Conservation (phyloP, 2,888 invertebrate genomes). For the Malthinus flaveolus region DNA sequence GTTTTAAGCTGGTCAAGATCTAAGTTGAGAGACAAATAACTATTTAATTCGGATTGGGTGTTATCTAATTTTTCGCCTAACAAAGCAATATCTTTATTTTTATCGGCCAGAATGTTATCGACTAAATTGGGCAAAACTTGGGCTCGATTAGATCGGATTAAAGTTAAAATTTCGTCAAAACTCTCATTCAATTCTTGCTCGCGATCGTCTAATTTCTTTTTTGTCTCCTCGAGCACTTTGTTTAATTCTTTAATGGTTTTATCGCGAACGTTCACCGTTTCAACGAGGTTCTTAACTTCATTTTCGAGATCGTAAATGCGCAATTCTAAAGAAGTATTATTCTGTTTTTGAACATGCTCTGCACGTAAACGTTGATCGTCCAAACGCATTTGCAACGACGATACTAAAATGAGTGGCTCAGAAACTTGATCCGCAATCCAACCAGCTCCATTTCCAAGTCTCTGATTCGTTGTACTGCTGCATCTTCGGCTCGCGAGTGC, state of each 20-base stretch:
- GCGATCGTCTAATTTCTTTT: constrained; percentile 60
- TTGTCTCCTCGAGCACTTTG: constrained; percentile 65
- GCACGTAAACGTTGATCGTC: constrained; percentile 80
- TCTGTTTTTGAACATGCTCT: constrained; percentile 71
- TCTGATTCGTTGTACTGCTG: constrained; percentile 72
- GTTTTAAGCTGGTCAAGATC: constrained; percentile 60
- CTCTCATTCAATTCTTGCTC: constrained; percentile 52
- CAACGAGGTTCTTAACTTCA: constrained; percentile 64
- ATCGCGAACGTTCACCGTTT: constrained; percentile 65
- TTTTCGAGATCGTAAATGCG: constrained; percentile 59
- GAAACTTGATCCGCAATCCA: constrained; percentile 69
- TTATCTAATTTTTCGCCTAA: constrained; percentile 61
- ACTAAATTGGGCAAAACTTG: constrained; percentile 59
- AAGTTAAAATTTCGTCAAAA: constrained; percentile 59
- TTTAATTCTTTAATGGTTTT: constrained; percentile 65
- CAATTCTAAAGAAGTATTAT: constrained; percentile 51
- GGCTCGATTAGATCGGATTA: constrained; percentile 47
- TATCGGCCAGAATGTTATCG: constrained; percentile 67
- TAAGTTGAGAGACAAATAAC: constrained; percentile 61
- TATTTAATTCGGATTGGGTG: constrained; percentile 59
- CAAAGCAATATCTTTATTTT: constrained; percentile 70
- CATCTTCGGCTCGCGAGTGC: constrained; percentile 76
- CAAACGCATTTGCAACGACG: constrained; percentile 78
- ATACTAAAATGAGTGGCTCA: constrained; percentile 81
- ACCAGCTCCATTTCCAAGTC: constrained; percentile 78